Evolutionary conservation across 2,113 vertebrate species (phyloP).

Genomic region (Delphinapterus leucas): DNA sequence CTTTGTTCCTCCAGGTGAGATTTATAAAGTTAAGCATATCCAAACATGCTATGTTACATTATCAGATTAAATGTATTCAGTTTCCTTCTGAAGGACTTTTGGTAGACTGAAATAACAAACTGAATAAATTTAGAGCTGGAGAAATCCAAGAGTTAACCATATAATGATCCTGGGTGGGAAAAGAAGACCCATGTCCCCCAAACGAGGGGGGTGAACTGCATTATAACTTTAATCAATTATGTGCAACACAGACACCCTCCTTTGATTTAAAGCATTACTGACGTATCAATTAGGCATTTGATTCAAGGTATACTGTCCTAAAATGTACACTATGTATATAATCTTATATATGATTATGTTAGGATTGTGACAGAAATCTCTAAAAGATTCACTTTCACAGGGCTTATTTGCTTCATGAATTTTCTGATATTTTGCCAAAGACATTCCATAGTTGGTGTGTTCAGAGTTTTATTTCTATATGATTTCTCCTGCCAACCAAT

Average conservation of each 20-base stretch:
- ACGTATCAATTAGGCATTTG: neutral
- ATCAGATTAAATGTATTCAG: neutral
- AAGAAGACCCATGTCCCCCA: neutral
- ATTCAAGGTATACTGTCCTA: neutral
- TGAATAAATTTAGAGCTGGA: neutral
- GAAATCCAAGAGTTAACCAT: neutral
- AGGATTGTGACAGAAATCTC: neutral
- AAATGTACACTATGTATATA: neutral
- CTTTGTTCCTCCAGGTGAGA: neutral
- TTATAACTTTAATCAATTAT: neutral
- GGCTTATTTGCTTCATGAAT: neutral
- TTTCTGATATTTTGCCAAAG: neutral
- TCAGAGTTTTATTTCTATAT: neutral
- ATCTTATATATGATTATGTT: neutral
- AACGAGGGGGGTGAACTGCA: neutral
- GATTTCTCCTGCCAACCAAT: neutral
- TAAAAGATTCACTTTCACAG: neutral
- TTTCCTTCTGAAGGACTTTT: conserved; percentile 36
- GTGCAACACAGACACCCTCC: neutral
- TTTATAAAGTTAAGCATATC: neutral
- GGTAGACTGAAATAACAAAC: neutral
- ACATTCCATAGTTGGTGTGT: neutral
- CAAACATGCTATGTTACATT: neutral
- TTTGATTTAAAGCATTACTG: neutral
- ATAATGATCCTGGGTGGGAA: neutral